phyloP scores from a whole-genome alignment of 2,113 vertebrate species.

The Pseudonaja textilis region DNA sequence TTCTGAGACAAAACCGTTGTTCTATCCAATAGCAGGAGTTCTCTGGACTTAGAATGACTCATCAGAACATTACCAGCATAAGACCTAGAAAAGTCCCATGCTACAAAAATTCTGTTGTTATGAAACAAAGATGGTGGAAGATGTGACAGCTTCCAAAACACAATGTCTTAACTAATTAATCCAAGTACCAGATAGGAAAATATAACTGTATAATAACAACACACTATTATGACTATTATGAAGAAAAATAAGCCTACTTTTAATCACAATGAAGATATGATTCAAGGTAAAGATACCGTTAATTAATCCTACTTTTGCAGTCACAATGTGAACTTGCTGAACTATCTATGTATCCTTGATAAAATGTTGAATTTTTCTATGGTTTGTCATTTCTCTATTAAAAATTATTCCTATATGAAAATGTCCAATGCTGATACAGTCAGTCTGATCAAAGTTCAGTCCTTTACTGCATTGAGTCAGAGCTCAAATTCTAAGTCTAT shows the following conservation, averaged over 20 bases:
- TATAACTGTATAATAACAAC: background rate
- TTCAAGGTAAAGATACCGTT: background rate
- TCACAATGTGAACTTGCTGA: background rate
- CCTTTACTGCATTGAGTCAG: background rate
- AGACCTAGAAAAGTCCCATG: conserved; percentile 61
- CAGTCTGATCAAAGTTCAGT: background rate
- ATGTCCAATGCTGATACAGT: background rate
- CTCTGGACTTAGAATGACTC: conserved; percentile 66
- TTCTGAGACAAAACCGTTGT: conserved; percentile 59
- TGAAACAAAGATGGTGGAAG: conserved; percentile 44
- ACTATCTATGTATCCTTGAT: background rate
- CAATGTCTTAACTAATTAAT: background rate
- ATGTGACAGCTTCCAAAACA: conserved; percentile 1
- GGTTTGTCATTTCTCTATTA: background rate
- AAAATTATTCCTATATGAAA: background rate
- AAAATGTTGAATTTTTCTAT: background rate
- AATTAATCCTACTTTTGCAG: background rate
- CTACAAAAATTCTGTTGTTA: conserved; percentile 53
- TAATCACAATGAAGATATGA: background rate
- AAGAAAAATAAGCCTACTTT: background rate
- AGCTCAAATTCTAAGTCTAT: background rate
- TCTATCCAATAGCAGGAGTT: conserved; percentile 59
- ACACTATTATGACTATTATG: background rate
- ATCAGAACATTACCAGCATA: conserved; percentile 68
- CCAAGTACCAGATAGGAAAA: conserved; percentile 11